A percentile compares a stretch with the other conserved stretches of the same genome.
Evolutionary conservation across 2,888 invertebrate species (phyloP).

Genomic region (Hypena proboscidalis): DNA sequence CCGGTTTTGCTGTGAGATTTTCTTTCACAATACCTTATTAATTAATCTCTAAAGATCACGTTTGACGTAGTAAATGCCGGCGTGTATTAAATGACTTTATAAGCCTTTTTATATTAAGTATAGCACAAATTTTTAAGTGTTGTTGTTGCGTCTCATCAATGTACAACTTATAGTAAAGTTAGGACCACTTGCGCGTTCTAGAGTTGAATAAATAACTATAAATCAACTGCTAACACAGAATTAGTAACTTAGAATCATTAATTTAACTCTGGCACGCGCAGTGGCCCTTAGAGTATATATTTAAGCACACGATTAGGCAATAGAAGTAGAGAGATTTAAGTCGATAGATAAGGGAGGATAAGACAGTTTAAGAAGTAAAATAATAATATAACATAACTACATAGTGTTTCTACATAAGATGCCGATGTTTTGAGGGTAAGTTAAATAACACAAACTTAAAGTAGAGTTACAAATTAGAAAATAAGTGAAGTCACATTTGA

Average conservation of each 20-base stretch:
- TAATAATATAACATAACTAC: too few species aligned
- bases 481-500: too few species aligned
- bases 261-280: too few species aligned
- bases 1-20: too few species aligned
- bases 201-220: too few species aligned
- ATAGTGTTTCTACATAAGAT: too few species aligned
- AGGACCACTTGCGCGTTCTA: too few species aligned
- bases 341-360: neutral
- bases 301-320: slow-evolving; percentile 6
- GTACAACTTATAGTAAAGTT: slow-evolving; percentile 5
- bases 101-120: slow-evolving; percentile 4
- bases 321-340: neutral
- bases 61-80: slow-evolving; percentile 26
- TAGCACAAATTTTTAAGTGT: neutral
- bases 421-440: too few species aligned
- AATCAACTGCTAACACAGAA: too few species aligned
- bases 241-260: too few species aligned
- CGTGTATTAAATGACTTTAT: slow-evolving; percentile 20
- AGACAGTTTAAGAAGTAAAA: neutral
- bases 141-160: neutral
- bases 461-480: too few species aligned
- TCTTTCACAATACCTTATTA: neutral
- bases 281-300: slow-evolving; percentile 3
- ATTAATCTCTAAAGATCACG: slow-evolving; percentile 10
- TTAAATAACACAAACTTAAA: too few species aligned